Percentiles rank a stretch among this genome's conserved stretches.
phyloP scores from a whole-genome alignment of 2,113 vertebrate species.

The Cyphomyrus discorhynchus region DNA sequence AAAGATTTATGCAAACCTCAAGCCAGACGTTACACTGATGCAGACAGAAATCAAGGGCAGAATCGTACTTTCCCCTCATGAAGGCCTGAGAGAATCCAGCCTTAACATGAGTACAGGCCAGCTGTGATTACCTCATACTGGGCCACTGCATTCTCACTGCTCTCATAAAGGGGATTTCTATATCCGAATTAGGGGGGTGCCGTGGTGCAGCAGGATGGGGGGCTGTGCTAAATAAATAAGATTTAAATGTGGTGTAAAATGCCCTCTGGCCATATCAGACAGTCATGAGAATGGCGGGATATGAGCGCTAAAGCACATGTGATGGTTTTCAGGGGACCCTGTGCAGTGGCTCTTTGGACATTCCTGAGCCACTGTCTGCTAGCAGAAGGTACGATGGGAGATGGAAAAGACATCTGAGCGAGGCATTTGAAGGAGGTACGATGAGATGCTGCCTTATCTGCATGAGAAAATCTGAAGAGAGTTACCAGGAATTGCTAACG shows the following conservation, averaged over 20 bases:
- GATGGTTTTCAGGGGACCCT: not conserved
- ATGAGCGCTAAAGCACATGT: not conserved
- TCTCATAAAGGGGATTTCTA: not conserved
- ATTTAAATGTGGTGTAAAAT: not conserved
- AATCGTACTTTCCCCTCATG: not conserved
- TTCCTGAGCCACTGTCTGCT: not conserved
- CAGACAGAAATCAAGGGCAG: not conserved
- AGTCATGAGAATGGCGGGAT: not conserved
- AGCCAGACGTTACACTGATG: not conserved
- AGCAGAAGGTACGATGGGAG: not conserved
- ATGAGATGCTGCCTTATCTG: not conserved
- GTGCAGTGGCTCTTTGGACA: not conserved
- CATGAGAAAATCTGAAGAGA: not conserved
- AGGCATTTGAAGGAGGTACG: not conserved
- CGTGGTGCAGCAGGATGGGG: not conserved
- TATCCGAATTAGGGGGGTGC: not conserved
- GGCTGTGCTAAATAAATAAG: not conserved
- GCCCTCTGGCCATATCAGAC: not conserved
- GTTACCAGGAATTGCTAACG: not conserved
- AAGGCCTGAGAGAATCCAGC: not conserved
- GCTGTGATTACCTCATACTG: not conserved
- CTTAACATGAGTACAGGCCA: not conserved
- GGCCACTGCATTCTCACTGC: not conserved
- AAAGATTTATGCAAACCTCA: not conserved
- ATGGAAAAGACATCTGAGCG: not conserved